Conservation (phyloP, 2,888 invertebrate genomes). For the Clepsis dumicolana region DNA sequence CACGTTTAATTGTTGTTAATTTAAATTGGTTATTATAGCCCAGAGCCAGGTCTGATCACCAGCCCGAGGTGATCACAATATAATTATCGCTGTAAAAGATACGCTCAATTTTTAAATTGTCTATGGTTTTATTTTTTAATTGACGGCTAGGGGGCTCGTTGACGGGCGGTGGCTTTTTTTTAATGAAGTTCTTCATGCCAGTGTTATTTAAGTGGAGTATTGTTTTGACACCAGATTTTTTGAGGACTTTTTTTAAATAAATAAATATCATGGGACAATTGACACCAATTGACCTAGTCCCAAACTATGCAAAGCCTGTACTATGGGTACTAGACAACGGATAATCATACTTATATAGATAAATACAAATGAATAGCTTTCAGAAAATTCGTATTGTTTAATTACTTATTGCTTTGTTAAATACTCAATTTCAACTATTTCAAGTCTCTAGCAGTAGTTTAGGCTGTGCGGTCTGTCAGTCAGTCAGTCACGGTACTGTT, state of each 20-base stretch:
- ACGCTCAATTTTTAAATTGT: conserved; percentile 38
- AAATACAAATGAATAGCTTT: no score
- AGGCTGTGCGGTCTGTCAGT: no score
- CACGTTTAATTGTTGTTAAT: conserved; percentile 42
- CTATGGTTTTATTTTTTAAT: conserved; percentile 41
- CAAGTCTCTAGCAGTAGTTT: no score
- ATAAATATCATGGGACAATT: no score
- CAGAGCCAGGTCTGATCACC: conserved; percentile 8
- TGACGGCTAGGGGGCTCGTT: conserved; percentile 39
- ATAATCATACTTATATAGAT: no score
- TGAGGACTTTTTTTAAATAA: not conserved
- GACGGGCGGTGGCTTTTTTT: conserved; percentile 27
- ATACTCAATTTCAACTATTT: no score
- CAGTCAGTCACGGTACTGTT: no score
- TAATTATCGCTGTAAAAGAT: conserved; percentile 35
- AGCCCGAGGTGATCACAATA: conserved; percentile 37
- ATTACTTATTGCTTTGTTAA: no score
- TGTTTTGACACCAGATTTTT: conserved; percentile 17
- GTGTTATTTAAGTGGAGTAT: conserved; percentile 7
- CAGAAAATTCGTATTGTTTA: no score
- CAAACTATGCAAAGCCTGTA: no score
- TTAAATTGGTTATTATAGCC: conserved; percentile 43
- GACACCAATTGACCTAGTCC: no score
- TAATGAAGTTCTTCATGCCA: conserved; percentile 31
- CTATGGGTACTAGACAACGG: no score